Percentiles rank a stretch among this genome's conserved stretches.
These are phyloP conservation scores for Castor canadensis DNA, from an alignment of 2,113 vertebrate species.

Conservation along the genomic window DNA sequence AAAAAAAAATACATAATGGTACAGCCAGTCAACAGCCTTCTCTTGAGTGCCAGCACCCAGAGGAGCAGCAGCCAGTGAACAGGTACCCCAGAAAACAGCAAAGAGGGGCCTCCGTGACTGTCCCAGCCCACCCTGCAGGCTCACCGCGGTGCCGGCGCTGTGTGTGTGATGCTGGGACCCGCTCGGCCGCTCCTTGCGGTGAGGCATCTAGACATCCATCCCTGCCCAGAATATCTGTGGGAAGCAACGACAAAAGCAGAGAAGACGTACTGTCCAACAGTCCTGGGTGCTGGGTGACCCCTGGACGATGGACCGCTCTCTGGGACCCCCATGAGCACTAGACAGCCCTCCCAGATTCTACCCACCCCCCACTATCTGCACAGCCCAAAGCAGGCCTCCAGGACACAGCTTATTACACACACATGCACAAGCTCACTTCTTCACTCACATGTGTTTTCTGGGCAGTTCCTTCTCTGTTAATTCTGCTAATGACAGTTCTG, in stretches of 20 bases:
- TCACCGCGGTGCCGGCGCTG: conserved; percentile 64
- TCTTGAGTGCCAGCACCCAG: conserved; percentile 28
- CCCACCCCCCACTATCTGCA: not conserved
- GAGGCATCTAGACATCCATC: conserved; percentile 79
- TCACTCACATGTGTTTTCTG: conserved; percentile 29
- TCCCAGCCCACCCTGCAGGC: conserved; percentile 26
- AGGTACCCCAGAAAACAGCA: conserved; percentile 25
- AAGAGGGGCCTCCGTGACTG: not conserved
- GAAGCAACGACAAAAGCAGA: not conserved
- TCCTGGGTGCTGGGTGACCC: not conserved
- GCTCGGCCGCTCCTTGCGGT: conserved; percentile 78
- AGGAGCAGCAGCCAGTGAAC: conserved; percentile 28
- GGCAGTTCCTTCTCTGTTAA: conserved; percentile 74
- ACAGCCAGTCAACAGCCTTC: conserved; percentile 76
- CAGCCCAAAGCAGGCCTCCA: not conserved
- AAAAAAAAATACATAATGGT: conserved; percentile 73
- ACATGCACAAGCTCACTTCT: not conserved
- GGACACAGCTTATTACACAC: conserved; percentile 27
- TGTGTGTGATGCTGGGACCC: conserved; percentile 71
- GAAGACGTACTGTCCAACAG: not conserved
- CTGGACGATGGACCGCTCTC: not conserved
- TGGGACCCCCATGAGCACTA: not conserved
- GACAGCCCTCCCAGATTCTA: not conserved
- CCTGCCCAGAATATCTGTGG: conserved; percentile 68
- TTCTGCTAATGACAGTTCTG: conserved; percentile 71